Base-by-base conservation (phyloP, 2,113 vertebrate species). In the Fregetta grallaria region DNA sequence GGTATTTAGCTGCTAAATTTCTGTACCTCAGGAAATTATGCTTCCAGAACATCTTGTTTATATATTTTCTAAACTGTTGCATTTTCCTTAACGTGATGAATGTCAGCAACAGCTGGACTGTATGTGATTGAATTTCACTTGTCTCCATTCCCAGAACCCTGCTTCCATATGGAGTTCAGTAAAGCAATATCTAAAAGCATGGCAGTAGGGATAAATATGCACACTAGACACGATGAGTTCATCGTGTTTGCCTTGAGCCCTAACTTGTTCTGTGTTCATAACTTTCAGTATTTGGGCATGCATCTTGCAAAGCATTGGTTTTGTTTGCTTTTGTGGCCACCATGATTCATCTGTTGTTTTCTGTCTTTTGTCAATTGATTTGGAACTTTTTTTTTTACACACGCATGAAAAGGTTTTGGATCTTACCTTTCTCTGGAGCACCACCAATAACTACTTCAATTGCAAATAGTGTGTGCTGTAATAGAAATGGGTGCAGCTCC, bases 101-200 rank as follows among this genome's bases (percentile, higher is more conserved):
- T 91, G 89, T 95, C 94, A 94, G 96, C 87, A 97, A 85, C 97
- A 97, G 97, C 97, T 97, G 97, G 91, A 82, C 87, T 94, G 84
- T 5, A 6, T 92, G 70, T 59, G 78, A 96, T 96, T 95, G 81
- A 96, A 96, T 96, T 96, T 96, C 92, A 94, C 96, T 91, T 95
- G 86, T 96, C 66, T 88, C 71, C 67, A 76, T 97, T 97, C 94
- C 84, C 91, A 96, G 87, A 94, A 93, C 63, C 76, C 86, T 86
- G 59, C 71, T 86, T 94, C 92, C 97, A 96, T 90, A 91, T 96
- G 93, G 95, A 94, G 42, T 66, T 96, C 65, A 84, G 87, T 88
- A 94, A 91, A 94, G 62, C 71, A 88, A 11, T 92, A 70, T 76
- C 56, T 79, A 79, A 91, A 91, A 65, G 81, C 70, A 78, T 70